Conservation (phyloP, 2,113 vertebrate species). For the Scartelaos histophorus region DNA sequence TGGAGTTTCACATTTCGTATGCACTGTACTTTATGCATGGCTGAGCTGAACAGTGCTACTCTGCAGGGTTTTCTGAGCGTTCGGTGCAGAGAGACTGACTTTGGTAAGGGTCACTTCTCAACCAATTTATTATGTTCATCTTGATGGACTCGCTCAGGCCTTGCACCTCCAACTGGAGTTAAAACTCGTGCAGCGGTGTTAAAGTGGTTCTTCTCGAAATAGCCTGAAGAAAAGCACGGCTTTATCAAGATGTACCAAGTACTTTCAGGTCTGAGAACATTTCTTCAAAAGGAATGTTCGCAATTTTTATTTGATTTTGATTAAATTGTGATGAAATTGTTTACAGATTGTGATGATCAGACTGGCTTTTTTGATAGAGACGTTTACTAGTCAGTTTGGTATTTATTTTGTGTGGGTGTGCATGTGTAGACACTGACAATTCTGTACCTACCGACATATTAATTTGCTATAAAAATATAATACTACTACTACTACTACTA, state of each 20-base stretch:
- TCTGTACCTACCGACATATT: no score
- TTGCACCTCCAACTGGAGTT: background rate
- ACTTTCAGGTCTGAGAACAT: background rate
- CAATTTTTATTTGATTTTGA: background rate
- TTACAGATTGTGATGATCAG: no score
- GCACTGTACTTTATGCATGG: slow-evolving; percentile 8
- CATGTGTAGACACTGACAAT: no score
- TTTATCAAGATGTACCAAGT: background rate
- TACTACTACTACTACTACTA: no score
- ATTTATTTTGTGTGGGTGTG: no score
- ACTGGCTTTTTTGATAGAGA: no score
- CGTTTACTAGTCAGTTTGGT: no score
- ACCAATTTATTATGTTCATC: slow-evolving; percentile 2
- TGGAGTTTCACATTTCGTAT: background rate
- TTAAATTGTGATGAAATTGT: background rate
- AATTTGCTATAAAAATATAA: no score
- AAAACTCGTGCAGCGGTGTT: background rate
- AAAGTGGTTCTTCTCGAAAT: background rate
- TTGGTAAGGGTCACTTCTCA: background rate
- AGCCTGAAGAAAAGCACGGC: background rate
- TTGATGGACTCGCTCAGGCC: background rate
- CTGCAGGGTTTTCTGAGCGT: background rate
- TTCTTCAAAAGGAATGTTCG: background rate
- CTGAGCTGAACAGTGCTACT: slow-evolving; percentile 5
- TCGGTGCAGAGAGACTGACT: background rate